Base-by-base conservation (phyloP, 1,140 invertebrate genomes). In the Diprion similis region DNA sequence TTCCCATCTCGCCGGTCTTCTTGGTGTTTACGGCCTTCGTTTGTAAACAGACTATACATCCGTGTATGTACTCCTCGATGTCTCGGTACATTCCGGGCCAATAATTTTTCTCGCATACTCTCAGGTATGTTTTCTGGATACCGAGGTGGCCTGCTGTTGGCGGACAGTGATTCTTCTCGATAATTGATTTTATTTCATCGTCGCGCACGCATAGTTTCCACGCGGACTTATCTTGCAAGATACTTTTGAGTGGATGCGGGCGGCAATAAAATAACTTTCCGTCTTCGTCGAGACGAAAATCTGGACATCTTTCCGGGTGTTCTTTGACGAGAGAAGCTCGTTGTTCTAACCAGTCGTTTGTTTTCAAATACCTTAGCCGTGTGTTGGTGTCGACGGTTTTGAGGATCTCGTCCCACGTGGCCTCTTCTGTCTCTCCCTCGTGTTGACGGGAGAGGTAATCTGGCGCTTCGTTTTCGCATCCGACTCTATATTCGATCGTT, bases 81-180 rank as follows among this genome's bases (percentile, higher is more conserved):
- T 75, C 68, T 64, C 51, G 18, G 18, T 74, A 17, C 68, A 81
- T 77, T 13, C 51, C 69, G 45, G 71, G 24, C 84, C 81, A 77
- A 75, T 84, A 73, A 78, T 82, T 74, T 69, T 73, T 13, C 46
- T 71, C 15, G 75, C 71, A 0, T n/a, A 83, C 78, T 19, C 77
- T 75, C n/a, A 70, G 37, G 71, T 82, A 8, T 68, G 74, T 80
- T 11, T 73, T 51, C 68, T 81, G 76, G 3, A 76, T 68, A 45
- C 82, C 86, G 76, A 83, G 71, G 77, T 81, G 74, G 1, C 83
- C 85, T 17, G 80, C 76, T 10, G 47, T 74, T 0, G 79, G 80
- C 4, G 77, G 79, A 45, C 83, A 76, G 64, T 79, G 79, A 70
- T 71, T 79, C 17, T 80, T 78, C 0, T 67, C 10, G 46, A 80